phyloP scores from a whole-genome alignment of 23 tunicate species.

The Trididemnum miniatum region DNA sequence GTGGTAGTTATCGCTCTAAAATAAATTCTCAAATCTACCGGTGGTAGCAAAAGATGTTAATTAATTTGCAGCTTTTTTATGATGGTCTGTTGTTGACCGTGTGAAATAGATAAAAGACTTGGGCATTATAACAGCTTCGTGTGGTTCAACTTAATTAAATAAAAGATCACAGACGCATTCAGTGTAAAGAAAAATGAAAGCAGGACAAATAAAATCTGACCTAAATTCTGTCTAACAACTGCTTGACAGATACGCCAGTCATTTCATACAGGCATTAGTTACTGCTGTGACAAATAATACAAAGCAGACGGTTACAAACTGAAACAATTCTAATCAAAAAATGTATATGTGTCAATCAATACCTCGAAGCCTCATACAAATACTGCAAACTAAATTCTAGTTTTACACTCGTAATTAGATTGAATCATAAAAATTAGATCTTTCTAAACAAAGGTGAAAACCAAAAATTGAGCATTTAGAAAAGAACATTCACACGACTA shows the following conservation, averaged over 20 bases:
- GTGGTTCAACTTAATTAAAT: background rate
- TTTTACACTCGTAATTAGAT: too few species aligned
- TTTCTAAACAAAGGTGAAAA: too few species aligned
- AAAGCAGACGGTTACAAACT: too few species aligned
- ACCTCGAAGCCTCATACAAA: too few species aligned
- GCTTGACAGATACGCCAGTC: background rate
- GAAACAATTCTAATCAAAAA: too few species aligned
- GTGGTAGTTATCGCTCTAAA: too few species aligned
- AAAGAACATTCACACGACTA: too few species aligned
- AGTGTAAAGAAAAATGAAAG: background rate
- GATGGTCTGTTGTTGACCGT: conserved; percentile 2
- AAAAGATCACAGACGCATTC: conserved; percentile 10
- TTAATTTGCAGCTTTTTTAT: conserved; percentile 1
- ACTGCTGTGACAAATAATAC: background rate
- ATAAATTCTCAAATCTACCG: too few species aligned
- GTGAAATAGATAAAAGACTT: conserved; percentile 14
- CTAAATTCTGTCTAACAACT: conserved; percentile 17
- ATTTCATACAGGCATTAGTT: background rate
- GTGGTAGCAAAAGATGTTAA: conserved; percentile 1
- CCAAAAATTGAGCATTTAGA: too few species aligned
- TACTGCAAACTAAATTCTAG: too few species aligned
- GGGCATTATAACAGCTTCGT: background rate
- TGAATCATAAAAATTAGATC: too few species aligned
- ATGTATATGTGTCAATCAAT: too few species aligned
- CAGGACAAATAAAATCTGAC: conserved; percentile 14